Evolutionary conservation across 2,888 invertebrate genomes (phyloP).

Genomic region (Xestia c-nigrum): DNA sequence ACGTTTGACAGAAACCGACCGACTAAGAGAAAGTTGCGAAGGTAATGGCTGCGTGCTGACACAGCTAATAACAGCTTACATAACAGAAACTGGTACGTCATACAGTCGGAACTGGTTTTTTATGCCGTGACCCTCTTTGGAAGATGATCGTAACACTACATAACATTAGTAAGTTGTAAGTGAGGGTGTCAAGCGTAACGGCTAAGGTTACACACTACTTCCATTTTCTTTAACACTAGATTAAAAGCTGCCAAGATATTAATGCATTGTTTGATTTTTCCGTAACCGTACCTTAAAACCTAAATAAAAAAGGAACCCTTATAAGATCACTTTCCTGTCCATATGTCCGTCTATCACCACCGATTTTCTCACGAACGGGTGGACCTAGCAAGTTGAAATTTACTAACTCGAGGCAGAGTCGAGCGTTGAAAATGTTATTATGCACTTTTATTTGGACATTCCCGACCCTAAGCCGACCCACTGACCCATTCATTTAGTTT

Average conservation of each 20-base stretch:
- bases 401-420: not conserved
- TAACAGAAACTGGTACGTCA: slow-evolving; percentile 55
- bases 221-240: not conserved
- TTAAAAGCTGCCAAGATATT: not conserved
- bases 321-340: too few species aligned
- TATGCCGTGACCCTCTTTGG: slow-evolving; percentile 46
- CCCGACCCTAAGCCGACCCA: too few species aligned
- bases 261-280: not conserved
- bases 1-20: slow-evolving; percentile 61
- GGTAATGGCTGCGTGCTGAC: slow-evolving; percentile 52
- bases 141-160: slow-evolving; percentile 6
- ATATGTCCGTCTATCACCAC: too few species aligned
- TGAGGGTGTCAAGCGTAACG: not conserved
- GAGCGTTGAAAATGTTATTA: not conserved
- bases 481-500: not conserved
- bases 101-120: slow-evolving; percentile 32
- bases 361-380: too few species aligned
- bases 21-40: slow-evolving; percentile 69
- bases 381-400: too few species aligned
- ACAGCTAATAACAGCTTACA: slow-evolving; percentile 51
- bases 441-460: not conserved
- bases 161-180: not conserved
- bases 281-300: too few species aligned
- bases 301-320: too few species aligned
- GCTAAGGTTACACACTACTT: slow-evolving; percentile 5